phyloP scores from a whole-genome alignment of 2,113 vertebrate genomes.

The Benitochromis conjunctus region DNA sequence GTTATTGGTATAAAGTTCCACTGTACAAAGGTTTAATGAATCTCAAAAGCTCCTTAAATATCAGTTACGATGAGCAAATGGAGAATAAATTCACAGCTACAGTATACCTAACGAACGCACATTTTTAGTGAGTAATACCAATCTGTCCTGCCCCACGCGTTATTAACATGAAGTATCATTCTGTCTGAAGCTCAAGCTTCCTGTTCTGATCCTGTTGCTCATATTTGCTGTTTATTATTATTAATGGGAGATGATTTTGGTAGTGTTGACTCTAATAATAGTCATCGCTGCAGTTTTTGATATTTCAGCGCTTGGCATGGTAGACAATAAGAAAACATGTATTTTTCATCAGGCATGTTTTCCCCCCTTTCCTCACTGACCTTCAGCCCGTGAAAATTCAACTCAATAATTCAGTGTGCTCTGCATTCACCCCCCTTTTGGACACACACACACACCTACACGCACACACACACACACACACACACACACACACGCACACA shows the following conservation, averaged over 20 bases:
- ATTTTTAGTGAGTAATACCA: slow-evolving; percentile 19
- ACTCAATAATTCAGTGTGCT: slow-evolving; percentile 77
- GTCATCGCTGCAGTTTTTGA: slow-evolving; percentile 46
- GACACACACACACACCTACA: background rate
- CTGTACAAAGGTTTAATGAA: slow-evolving; percentile 43
- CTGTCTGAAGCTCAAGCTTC: background rate
- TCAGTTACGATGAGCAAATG: slow-evolving; percentile 54
- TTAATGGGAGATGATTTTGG: background rate
- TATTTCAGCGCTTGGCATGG: slow-evolving; percentile 49
- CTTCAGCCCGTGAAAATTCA: slow-evolving; percentile 74
- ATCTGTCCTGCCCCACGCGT: background rate
- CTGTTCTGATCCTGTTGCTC: background rate
- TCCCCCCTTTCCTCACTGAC: slow-evolving; percentile 61
- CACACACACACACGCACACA: background rate
- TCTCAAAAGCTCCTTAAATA: slow-evolving; percentile 57
- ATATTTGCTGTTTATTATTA: background rate
- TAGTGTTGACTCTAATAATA: slow-evolving; percentile 33
- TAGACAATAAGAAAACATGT: slow-evolving; percentile 74
- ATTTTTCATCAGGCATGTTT: slow-evolving; percentile 74
- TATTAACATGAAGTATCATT: background rate
- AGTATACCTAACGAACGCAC: slow-evolving; percentile 29
- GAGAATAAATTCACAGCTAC: slow-evolving; percentile 25
- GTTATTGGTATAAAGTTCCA: slow-evolving; percentile 65
- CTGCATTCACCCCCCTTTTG: slow-evolving; percentile 38
- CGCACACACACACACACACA: background rate